Evolutionary conservation across 2,113 vertebrate genomes (phyloP).

Genomic region (Scatophagus argus): DNA sequence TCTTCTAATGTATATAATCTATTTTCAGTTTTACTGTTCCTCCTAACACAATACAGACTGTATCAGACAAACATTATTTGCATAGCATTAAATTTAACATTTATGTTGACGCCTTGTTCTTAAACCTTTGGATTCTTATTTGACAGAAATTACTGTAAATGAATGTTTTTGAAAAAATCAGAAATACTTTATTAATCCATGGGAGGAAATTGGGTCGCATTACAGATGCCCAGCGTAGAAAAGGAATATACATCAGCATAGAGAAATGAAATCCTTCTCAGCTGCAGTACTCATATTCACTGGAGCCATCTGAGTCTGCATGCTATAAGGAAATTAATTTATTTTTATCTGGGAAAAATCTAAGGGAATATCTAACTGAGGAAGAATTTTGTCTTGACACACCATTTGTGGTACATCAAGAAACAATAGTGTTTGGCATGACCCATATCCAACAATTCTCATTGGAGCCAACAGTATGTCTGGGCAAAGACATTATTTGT

Average conservation of each 20-base stretch:
- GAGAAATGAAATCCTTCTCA: constrained; percentile 6
- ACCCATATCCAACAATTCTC: not conserved
- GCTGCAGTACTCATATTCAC: constrained; percentile 19
- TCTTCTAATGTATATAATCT: not conserved
- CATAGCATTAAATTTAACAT: not conserved
- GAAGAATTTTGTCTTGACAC: constrained; percentile 6
- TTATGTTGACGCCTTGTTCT: not conserved
- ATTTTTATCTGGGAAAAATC: constrained; percentile 14
- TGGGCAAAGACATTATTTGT: not conserved
- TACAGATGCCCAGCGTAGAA: no score
- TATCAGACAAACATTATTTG: constrained; percentile 9
- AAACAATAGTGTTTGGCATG: constrained; percentile 13
- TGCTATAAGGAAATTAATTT: constrained; percentile 15
- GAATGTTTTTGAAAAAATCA: not conserved
- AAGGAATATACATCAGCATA: no score
- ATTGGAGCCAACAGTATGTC: constrained; percentile 5
- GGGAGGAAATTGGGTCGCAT: no score
- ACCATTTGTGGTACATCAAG: constrained; percentile 12
- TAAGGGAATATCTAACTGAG: constrained; percentile 1
- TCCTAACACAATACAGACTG: not conserved
- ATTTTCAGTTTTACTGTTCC: not conserved
- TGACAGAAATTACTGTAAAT: not conserved
- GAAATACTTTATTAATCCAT: no score
- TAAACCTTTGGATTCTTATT: not conserved
- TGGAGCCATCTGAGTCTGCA: not conserved